A percentile compares a stretch with the other conserved stretches of the same genome.
Evolutionary conservation across 2,888 invertebrate genomes (phyloP).

Genomic region (Phania funesta): DNA sequence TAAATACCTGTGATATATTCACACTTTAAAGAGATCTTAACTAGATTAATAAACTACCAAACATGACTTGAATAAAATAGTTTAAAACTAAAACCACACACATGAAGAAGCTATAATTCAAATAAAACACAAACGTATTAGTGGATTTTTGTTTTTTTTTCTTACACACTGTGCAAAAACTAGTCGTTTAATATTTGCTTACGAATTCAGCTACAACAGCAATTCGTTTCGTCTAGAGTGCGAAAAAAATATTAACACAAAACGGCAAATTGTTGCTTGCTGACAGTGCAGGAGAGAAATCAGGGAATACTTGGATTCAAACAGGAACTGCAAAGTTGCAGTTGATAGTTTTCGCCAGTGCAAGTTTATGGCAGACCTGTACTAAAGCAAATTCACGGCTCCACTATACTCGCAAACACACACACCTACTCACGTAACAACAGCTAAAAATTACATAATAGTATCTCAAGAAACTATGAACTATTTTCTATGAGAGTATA

Average conservation of each 20-base stretch:
- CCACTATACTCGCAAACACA: neutral
- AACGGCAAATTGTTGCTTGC: constrained; percentile 59
- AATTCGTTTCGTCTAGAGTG: constrained; percentile 2
- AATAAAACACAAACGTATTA: constrained; percentile 32
- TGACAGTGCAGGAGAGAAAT: constrained; percentile 18
- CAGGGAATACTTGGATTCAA: constrained; percentile 4
- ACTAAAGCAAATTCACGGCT: constrained; percentile 10
- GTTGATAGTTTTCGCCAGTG: constrained; percentile 34
- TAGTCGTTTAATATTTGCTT: constrained; percentile 47
- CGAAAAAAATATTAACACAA: neutral
- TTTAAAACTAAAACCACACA: constrained; percentile 7
- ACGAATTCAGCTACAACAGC: constrained; percentile 40
- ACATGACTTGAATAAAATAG: constrained; percentile 1
- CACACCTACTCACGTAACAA: neutral
- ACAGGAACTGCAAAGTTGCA: constrained; percentile 35
- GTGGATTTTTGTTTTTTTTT: neutral
- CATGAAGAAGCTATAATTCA: constrained; percentile 54
- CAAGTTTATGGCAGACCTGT: constrained; percentile 35
- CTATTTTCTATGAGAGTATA: constrained; percentile 39
- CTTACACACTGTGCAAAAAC: neutral
- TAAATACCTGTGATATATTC: constrained; percentile 40
- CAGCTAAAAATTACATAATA: neutral
- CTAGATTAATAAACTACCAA: neutral
- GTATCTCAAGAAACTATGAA: constrained; percentile 56
- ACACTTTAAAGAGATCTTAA: constrained; percentile 3